Evolutionary conservation across 2,113 vertebrate species (phyloP), one percentile per base, ranked within the genome.

Genomic region (Ondatra zibethicus): DNA sequence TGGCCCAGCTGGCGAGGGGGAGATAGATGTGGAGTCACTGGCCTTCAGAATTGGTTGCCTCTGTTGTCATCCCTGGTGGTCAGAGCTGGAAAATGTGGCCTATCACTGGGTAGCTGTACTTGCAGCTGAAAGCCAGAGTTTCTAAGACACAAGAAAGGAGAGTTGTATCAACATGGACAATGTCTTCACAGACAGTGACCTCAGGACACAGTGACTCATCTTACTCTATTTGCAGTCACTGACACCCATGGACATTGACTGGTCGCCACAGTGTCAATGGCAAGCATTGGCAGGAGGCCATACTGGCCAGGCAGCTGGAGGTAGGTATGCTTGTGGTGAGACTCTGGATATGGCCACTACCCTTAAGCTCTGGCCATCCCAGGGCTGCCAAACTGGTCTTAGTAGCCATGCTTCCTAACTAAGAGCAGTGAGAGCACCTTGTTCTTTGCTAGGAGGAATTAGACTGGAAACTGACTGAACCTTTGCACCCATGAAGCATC

Each of bases 1-100:
- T 5, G 11, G 52, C 9, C 39, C 13, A 5, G 65, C 36, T 8
- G 9, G 3, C 0, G n/a, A 65, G 27, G n/a, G 6, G 31, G 12
- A 19, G 25, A 27, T 23, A 70, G 45, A 52, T 4, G 12, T 50
- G 10, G 65, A 58, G 47, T 13, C 61, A 19, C 17, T 31, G 33
- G 42, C 75, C 55, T 55, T 65, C 33, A 70, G 66, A 31, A 25
- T 8, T 45, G 14, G 23, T 21, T 36, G 10, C 23, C 23, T 36
- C 17, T 25, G 33, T 77, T 39, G 25, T 68, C 16, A 8, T 23
- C n/a, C 65, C 33, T 63, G 39, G 52, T 89, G 52, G 25, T 33
- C 55, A 89, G 72, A 76, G 31, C 63, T 36, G 27, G n/a, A 31
- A 58, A 27, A 31, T 47, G 50, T n/a, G 27, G 11, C 5, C 50